Evolutionary conservation across 2,113 vertebrate species (phyloP), one percentile per base, ranked within the genome.

Genomic region (Rhinogobius similis): DNA sequence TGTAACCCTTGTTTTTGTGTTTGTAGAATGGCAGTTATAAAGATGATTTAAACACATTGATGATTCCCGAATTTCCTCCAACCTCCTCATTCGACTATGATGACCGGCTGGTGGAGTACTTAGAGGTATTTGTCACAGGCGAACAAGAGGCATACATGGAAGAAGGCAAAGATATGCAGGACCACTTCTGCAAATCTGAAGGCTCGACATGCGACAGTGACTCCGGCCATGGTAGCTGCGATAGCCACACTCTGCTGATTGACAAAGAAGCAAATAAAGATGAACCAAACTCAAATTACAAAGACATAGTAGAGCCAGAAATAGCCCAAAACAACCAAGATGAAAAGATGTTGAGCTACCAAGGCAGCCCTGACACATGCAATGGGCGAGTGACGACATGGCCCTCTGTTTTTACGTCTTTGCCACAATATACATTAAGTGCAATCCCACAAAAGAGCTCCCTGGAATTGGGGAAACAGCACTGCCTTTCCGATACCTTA

Each of bases 211-310:
- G 78, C 0, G 95, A 97, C 86, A 94, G 67, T 3, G 96, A 98
- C 80, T 98, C 96, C 0, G 96, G 96, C 36, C 89, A 93, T 10
- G 96, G 96, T 58, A 98, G 96, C 84, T 97, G 93, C 10, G 94
- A 98, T 65, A 98, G 96, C 68, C 94, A 92, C 82, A 96, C 94
- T 2, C 89, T 96, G 68, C 89, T 96, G 63, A 87, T 92, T 59
- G 94, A 95, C 73, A 96, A 94, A 2, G 89, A 87, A 5, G 36
- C 88, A 18, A 87, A 89, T 70, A 83, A 56, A 65, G 84, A 70
- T 7, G 48, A 53, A 65, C 81, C 29, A 69, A 85, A 38, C 5
- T 26, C 61, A 0, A 39, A 67, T 58, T 72, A 61, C 21, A 77
- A 77, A 21, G 38, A 70, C 39, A 46, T 85, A 68, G 0, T 0